Evolutionary conservation across 2,797 vertebrate genomes (phyloP).

Genomic region (Cygnus olor): DNA sequence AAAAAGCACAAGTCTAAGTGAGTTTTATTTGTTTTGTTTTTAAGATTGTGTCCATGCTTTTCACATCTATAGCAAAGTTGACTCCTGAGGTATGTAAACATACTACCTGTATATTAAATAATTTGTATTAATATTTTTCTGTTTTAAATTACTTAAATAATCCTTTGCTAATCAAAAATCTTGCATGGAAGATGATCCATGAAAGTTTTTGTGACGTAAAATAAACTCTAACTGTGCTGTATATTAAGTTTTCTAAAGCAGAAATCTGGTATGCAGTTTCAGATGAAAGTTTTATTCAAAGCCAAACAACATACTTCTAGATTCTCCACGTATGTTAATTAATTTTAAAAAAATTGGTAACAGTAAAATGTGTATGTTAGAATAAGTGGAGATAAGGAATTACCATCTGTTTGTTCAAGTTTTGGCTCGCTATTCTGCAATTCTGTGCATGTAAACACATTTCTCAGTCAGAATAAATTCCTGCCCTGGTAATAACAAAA

Average conservation of each 20-base stretch:
- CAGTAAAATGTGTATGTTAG: neutral
- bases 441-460: neutral
- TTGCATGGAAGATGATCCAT: neutral
- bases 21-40: constrained; percentile 68
- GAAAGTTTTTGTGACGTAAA: neutral
- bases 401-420: neutral
- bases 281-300: neutral
- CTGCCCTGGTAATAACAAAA: constrained; percentile 1
- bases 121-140: neutral
- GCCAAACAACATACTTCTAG: neutral
- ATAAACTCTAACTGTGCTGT: neutral
- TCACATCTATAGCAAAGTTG: constrained; percentile 97
- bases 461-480: constrained; percentile 5
- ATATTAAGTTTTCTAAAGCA: neutral
- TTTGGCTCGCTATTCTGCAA: neutral
- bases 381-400: neutral
- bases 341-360: neutral
- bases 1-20: constrained; percentile 26
- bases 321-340: neutral
- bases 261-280: neutral
- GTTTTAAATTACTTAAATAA: neutral
- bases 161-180: neutral
- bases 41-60: constrained; percentile 98
- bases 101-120: neutral
- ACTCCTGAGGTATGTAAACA: constrained; percentile 90